Conservation (phyloP, 2,113 vertebrate genomes). For the Beaufortia kweichowensis region DNA sequence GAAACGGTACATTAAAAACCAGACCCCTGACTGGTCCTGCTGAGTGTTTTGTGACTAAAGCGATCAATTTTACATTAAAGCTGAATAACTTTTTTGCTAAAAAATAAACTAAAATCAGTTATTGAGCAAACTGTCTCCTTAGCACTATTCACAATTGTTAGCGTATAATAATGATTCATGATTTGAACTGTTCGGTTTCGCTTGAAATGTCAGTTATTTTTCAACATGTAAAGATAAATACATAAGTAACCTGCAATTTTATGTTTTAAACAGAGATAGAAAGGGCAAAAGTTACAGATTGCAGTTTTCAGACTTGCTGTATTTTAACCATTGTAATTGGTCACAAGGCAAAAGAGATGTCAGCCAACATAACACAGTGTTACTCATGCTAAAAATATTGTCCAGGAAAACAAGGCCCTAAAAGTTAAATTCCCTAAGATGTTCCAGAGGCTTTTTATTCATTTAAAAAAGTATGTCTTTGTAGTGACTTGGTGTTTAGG, state of each 20-base stretch:
- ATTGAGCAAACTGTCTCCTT: too few species aligned
- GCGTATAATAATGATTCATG: too few species aligned
- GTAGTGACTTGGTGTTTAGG: background rate
- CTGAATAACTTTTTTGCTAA: too few species aligned
- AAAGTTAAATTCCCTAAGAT: background rate
- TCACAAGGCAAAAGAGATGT: constrained; percentile 2
- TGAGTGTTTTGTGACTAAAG: constrained; percentile 39
- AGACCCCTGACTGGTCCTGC: background rate
- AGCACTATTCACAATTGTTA: too few species aligned
- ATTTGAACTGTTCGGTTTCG: too few species aligned
- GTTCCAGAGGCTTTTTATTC: background rate
- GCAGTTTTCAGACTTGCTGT: background rate
- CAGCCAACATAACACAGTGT: background rate
- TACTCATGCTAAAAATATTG: background rate
- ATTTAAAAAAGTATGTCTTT: background rate
- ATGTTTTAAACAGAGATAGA: too few species aligned
- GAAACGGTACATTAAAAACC: background rate
- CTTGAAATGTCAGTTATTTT: too few species aligned
- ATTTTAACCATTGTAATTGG: constrained; percentile 23
- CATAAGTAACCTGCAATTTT: too few species aligned
- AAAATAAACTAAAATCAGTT: too few species aligned
- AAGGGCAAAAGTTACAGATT: too few species aligned
- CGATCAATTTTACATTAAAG: constrained; percentile 17
- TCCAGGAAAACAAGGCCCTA: background rate
- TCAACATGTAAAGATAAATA: too few species aligned